These are phyloP conservation scores for Harlomillsia oculata DNA, from an alignment of 1,140 invertebrate genomes.

Conservation along the genomic window DNA sequence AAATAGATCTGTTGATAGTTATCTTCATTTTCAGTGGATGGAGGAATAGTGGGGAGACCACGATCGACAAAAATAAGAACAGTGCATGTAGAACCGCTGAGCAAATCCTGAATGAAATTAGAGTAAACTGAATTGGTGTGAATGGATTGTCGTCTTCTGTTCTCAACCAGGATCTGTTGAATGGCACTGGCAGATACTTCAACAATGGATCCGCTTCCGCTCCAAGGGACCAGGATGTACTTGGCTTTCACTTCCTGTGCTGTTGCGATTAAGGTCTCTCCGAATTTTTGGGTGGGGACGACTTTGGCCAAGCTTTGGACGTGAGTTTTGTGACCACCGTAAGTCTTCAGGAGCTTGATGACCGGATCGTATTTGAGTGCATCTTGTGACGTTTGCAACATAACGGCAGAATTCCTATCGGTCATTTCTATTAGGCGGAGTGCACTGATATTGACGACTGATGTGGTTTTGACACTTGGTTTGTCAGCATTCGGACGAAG, in stretches of 20 bases:
- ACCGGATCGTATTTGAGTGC: slow-evolving; percentile 21
- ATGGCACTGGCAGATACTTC: neutral
- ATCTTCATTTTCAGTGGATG: neutral
- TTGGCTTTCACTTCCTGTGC: slow-evolving; percentile 11
- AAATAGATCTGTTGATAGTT: slow-evolving; percentile 17
- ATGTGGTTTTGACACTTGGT: neutral
- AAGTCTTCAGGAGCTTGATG: slow-evolving; percentile 18
- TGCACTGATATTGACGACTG: slow-evolving; percentile 20
- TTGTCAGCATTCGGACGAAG: neutral
- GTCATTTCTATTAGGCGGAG: slow-evolving; percentile 23
- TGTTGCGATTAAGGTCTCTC: neutral
- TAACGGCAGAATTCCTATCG: slow-evolving; percentile 20
- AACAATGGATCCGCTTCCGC: slow-evolving; percentile 13
- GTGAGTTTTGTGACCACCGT: slow-evolving; percentile 14
- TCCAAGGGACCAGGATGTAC: slow-evolving; percentile 21
- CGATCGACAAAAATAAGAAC: slow-evolving; percentile 18
- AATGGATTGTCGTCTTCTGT: slow-evolving; percentile 4
- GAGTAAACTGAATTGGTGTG: slow-evolving; percentile 12
- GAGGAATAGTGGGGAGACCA: neutral
- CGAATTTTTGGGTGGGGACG: slow-evolving; percentile 19
- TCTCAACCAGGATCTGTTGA: neutral
- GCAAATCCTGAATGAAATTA: slow-evolving; percentile 16
- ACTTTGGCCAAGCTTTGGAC: slow-evolving; percentile 14
- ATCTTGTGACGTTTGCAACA: slow-evolving; percentile 16
- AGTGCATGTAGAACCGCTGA: neutral